These are phyloP conservation scores for Acanthis flammea DNA, from an alignment of 2,797 vertebrate species.

Conservation along the genomic window DNA sequence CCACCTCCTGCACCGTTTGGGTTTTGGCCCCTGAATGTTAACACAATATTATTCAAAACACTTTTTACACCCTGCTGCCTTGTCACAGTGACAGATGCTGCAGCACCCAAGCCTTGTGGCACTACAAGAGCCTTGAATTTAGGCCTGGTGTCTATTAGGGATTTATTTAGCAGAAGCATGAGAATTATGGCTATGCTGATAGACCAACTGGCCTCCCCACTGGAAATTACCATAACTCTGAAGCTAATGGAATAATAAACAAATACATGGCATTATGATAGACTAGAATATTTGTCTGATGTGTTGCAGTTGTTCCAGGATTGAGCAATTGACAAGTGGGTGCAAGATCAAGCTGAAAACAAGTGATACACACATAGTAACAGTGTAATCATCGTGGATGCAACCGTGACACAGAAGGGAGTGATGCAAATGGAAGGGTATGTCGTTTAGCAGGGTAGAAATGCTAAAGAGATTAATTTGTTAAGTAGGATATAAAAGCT, in stretches of 20 bases:
- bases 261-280: neutral
- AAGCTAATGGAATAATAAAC: neutral
- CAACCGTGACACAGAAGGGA: neutral
- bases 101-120: neutral
- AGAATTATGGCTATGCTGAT: neutral
- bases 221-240: neutral
- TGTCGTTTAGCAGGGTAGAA: neutral
- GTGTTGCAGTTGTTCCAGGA: neutral
- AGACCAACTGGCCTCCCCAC: neutral
- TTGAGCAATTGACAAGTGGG: constrained; percentile 1
- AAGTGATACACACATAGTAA: neutral
- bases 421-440: neutral
- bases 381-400: neutral
- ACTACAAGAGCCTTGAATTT: neutral
- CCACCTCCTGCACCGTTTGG: neutral
- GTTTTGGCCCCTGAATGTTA: neutral
- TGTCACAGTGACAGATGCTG: neutral
- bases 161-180: neutral
- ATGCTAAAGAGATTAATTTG: neutral
- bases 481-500: neutral
- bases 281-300: neutral
- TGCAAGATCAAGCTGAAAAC: neutral
- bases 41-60: neutral
- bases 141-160: neutral
- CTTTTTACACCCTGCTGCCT: neutral